Conservation (phyloP, 2,888 invertebrate species). For the Apodemia duryi region DNA sequence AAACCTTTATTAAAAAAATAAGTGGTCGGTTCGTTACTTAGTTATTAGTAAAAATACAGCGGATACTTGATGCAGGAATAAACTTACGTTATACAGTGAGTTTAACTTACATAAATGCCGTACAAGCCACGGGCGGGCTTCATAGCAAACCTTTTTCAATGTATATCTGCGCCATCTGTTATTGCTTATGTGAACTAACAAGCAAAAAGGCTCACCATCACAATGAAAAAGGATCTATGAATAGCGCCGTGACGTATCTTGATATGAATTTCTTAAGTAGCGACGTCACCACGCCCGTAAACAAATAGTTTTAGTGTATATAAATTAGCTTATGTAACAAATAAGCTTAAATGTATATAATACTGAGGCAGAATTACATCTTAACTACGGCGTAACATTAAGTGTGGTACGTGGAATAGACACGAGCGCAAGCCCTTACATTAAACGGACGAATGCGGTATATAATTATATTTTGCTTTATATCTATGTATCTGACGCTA, state of each 20-base stretch:
- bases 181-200: conserved; percentile 21
- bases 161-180: conserved; percentile 35
- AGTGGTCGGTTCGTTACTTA: conserved; percentile 60
- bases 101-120: conserved; percentile 70
- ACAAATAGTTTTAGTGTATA: conserved; percentile 75
- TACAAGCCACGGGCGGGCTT: conserved; percentile 72
- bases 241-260: conserved; percentile 60
- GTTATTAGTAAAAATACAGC: conserved; percentile 67
- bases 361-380: conserved; percentile 80
- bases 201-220: conserved; percentile 25
- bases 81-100: conserved; percentile 73
- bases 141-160: conserved; percentile 43
- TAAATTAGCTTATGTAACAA: conserved; percentile 78
- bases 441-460: conserved; percentile 79
- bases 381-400: conserved; percentile 78
- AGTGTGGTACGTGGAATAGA: conserved; percentile 77
- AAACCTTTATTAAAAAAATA: conserved; percentile 73
- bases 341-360: conserved; percentile 80
- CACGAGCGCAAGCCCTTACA: conserved; percentile 78
- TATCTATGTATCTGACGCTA: conserved; percentile 79
- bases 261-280: conserved; percentile 74
- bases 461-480: conserved; percentile 78
- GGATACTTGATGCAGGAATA: conserved; percentile 67
- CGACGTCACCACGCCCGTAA: conserved; percentile 72
- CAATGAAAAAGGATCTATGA: conserved; percentile 43